Evolutionary conservation across 2,888 invertebrate genomes (phyloP).

Genomic region (Hymenopus coronatus): DNA sequence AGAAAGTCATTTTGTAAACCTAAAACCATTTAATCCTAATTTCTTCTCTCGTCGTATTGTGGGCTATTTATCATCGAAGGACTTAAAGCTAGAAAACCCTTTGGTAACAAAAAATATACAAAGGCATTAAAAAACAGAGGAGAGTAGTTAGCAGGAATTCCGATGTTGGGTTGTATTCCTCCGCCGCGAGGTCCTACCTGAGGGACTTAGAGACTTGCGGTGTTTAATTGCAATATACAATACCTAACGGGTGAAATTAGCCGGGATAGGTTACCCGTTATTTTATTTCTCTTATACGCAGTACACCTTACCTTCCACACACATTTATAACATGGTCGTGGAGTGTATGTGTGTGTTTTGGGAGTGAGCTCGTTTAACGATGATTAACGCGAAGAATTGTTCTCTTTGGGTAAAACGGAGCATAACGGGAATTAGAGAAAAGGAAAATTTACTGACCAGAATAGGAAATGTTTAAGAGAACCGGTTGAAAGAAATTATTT

Average conservation of each 20-base stretch:
- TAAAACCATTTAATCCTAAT: constrained; percentile 21
- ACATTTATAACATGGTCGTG: neutral
- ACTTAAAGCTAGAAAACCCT: constrained; percentile 2
- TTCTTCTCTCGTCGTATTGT: constrained; percentile 15
- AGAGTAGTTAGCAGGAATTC: neutral
- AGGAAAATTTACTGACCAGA: neutral
- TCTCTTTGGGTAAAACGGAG: constrained; percentile 11
- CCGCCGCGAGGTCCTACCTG: neutral
- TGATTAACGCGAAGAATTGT: constrained; percentile 24
- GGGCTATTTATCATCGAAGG: constrained; percentile 9
- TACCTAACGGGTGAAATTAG: constrained; percentile 27
- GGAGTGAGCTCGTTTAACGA: constrained; percentile 3
- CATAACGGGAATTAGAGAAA: neutral
- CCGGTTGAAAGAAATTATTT: neutral
- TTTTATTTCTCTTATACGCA: constrained; percentile 11
- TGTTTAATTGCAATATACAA: constrained; percentile 33
- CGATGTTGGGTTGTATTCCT: neutral
- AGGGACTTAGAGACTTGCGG: constrained; percentile 20
- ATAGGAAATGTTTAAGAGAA: neutral
- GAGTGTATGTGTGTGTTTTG: neutral
- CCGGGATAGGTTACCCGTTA: constrained; percentile 8
- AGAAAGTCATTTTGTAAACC: constrained; percentile 10
- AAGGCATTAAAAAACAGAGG: neutral
- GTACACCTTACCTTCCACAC: neutral
- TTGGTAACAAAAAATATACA: neutral